Conservation (phyloP, 2,888 invertebrate species). For the Cordilura impudica region DNA sequence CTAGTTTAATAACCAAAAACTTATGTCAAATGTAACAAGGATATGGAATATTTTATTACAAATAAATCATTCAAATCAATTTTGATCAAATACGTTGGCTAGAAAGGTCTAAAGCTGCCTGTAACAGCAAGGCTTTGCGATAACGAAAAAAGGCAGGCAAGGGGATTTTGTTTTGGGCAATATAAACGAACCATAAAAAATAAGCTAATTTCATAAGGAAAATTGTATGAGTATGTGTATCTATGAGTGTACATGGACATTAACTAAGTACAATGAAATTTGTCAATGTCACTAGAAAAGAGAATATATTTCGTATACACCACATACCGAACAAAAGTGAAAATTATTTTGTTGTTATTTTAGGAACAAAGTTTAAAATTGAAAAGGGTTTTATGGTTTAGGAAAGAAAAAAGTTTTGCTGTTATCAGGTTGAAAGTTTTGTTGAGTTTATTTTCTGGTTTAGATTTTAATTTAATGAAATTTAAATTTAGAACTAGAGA, state of each 20-base stretch:
- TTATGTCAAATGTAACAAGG: conserved; percentile 15
- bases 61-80: conserved; percentile 53
- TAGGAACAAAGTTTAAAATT: neutral
- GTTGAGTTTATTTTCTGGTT: too few species aligned
- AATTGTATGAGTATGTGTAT: too few species aligned
- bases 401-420: neutral
- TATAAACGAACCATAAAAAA: neutral
- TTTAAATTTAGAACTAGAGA: too few species aligned
- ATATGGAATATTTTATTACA: neutral
- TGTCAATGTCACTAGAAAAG: conserved; percentile 29
- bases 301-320: neutral
- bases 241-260: too few species aligned
- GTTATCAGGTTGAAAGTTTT: too few species aligned
- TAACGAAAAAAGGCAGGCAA: neutral
- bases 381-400: neutral
- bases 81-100: conserved; percentile 20
- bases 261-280: neutral
- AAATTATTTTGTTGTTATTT: neutral
- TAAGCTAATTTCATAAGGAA: conserved; percentile 31
- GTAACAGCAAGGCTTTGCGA: neutral
- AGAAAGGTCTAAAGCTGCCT: neutral
- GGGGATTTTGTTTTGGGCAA: neutral
- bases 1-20: too few species aligned
- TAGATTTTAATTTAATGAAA: too few species aligned
- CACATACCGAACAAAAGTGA: neutral